Conservation (phyloP, 2,113 vertebrate species). For the Cyanistes caeruleus region DNA sequence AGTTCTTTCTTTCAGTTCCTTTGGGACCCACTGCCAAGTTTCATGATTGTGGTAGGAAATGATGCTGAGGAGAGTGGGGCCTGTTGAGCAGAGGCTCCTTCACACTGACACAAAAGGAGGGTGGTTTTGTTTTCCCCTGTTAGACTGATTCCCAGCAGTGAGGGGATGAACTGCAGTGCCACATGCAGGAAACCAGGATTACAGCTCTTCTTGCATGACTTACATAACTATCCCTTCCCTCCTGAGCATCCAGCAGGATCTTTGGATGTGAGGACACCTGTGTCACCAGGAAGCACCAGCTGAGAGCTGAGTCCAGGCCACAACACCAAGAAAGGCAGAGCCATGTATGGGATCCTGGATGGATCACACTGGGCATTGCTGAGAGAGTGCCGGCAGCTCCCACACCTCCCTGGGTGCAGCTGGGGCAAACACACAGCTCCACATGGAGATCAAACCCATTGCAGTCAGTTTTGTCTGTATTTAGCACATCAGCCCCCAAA, state of each 20-base stretch:
- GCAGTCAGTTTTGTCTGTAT: accelerated
- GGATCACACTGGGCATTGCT: accelerated
- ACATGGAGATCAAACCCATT: neutral
- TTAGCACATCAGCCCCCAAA: neutral
- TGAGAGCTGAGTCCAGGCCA: neutral
- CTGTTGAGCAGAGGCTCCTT: neutral
- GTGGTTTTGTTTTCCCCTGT: too few species aligned
- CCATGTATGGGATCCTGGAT: accelerated
- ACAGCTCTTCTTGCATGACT: neutral
- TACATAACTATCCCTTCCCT: neutral
- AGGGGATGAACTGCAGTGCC: neutral
- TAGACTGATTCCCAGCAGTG: accelerated
- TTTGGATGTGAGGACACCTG: neutral
- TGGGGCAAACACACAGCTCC: neutral
- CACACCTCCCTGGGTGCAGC: neutral
- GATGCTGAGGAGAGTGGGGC: neutral
- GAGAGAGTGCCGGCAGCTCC: accelerated
- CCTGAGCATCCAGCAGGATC: neutral
- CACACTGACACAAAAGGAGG: neutral
- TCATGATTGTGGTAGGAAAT: neutral
- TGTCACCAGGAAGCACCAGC: neutral
- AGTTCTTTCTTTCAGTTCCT: neutral
- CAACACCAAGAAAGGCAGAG: neutral
- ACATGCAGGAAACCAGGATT: neutral
- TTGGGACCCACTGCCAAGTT: neutral